Evolutionary conservation across 2,113 vertebrate species (phyloP).

Genomic region (Leuciscus idus): DNA sequence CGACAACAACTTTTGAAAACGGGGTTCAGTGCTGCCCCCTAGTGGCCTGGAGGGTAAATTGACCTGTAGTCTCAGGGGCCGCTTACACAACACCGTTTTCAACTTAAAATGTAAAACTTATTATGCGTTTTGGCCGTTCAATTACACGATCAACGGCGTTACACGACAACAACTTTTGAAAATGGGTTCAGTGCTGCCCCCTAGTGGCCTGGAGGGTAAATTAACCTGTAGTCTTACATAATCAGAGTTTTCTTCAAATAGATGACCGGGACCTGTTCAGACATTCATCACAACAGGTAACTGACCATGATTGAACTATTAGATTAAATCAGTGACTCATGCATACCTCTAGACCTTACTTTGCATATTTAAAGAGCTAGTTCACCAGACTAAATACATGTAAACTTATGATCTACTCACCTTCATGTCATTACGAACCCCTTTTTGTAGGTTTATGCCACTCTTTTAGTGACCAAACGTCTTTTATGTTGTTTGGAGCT

Average conservation of each 20-base stretch:
- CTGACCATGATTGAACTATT: neutral
- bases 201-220: no score
- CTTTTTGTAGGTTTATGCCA: neutral
- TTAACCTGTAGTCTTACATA: neutral
- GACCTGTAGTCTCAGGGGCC: no score
- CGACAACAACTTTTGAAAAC: no score
- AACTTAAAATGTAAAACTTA: no score
- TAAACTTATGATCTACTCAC: neutral
- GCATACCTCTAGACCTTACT: neutral
- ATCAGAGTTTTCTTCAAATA: neutral
- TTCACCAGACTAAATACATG: neutral
- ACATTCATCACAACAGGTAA: constrained; percentile 46
- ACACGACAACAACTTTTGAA: no score
- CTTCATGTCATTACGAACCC: neutral
- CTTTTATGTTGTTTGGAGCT: neutral
- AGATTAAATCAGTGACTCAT: no score
- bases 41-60: no score
- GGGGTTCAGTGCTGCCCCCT: no score
- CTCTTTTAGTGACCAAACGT: neutral
- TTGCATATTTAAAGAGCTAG: neutral
- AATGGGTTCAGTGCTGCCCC: no score
- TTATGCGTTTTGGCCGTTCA: no score
- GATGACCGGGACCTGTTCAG: constrained; percentile 16
- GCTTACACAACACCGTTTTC: no score
- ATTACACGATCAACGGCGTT: no score